Evolutionary conservation across 2,888 invertebrate species (phyloP).

Genomic region (Oligia strigilis): DNA sequence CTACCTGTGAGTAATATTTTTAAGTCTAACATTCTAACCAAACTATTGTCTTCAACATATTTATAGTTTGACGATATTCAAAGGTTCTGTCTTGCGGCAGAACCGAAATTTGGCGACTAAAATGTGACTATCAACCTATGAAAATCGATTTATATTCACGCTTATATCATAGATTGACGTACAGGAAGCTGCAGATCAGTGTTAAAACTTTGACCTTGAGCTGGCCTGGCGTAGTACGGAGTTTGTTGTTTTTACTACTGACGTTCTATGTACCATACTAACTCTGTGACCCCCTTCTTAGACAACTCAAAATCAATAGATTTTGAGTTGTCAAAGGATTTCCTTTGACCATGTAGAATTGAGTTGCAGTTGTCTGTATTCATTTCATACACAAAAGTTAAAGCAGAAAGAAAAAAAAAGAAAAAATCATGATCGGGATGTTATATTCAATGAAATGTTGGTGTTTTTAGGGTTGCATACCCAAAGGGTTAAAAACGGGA

Average conservation of each 20-base stretch:
- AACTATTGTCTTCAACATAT: slow-evolving; percentile 18
- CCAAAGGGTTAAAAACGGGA: too few relatives aligned
- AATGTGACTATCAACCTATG: background rate
- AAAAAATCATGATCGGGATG: background rate
- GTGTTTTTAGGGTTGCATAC: background rate
- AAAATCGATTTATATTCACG: background rate
- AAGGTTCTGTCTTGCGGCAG: background rate
- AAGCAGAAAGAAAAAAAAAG: too few relatives aligned
- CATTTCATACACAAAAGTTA: background rate
- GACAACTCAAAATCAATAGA: background rate
- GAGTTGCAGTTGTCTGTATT: background rate
- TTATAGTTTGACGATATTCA: background rate
- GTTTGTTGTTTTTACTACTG: background rate
- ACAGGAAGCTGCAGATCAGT: background rate
- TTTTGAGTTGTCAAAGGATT: background rate
- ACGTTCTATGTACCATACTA: background rate
- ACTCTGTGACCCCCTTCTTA: background rate
- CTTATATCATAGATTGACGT: background rate
- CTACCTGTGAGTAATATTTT: slow-evolving; percentile 29
- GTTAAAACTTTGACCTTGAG: background rate
- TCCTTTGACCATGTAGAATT: too few relatives aligned
- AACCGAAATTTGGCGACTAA: background rate
- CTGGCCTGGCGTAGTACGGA: background rate
- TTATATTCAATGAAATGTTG: background rate
- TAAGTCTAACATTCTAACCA: background rate